Base-by-base conservation (phyloP, 2,888 invertebrate genomes). In the Drosophila cracens region DNA sequence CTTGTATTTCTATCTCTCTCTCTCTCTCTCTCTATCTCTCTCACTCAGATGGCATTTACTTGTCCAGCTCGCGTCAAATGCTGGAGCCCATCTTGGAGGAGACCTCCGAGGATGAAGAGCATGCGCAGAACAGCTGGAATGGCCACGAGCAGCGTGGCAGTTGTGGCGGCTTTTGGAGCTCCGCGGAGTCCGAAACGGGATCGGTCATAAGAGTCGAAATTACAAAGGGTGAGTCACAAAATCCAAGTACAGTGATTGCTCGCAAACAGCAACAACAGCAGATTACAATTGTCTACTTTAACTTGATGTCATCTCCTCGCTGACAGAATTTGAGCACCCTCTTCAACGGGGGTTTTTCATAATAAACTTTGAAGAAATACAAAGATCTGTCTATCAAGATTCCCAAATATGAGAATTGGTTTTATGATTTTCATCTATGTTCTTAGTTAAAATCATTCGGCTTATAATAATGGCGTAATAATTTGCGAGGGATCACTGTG, bases 61-160 rank as follows among this genome's bases (percentile, higher is more conserved):
- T 93, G 70, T 92, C 93, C 58, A 91, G 83, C 57, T 93, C 93
- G 36, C 90, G 93, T 2, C 93, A 92, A 87, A 92, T 93, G 90
- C 94, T 97, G 94, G 97, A 97, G 93, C 97, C 97, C 33, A 97
- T 97, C 92, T 95, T 97, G 90, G 97, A 97, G 93, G 97, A 97
- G 93, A 97, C 97, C 25, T 97, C 97, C 82, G 97, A 97, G 93
- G 97, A 97, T 81, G 93, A 93, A 81, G 93, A 93, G 70, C 91
- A 87, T 54, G 86, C 87, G 29, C 90, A 91, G 46, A 90, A 90
- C 70, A 91, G 91, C 40, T 93, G 93, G 92, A 90, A 89, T 52
- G 91, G 91, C 48, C 91, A 88, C 59, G 92, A 93, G 36, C 90
- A 90, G 29, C 54, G 69, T 0, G 59, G 74, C 60, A 65, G 71